These are phyloP conservation scores for Discoglossus pictus DNA, from an alignment of 2,797 vertebrate genomes.

Conservation along the genomic window DNA sequence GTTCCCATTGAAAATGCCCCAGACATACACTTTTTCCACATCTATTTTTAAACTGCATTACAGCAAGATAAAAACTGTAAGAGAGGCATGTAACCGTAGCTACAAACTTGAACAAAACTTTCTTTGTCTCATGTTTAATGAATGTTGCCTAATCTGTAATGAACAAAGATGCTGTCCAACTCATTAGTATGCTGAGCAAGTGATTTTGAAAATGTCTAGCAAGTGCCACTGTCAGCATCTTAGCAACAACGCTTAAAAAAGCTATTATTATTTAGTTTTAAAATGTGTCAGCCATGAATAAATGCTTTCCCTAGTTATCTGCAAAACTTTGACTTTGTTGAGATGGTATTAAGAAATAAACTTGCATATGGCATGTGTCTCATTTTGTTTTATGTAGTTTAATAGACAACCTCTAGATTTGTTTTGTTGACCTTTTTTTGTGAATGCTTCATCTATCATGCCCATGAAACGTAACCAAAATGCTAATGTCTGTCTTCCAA, in stretches of 20 bases:
- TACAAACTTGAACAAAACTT: constrained; percentile 20
- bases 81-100: too few relatives aligned
- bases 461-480: too few relatives aligned
- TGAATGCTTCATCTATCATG: too few relatives aligned
- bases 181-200: constrained; percentile 32
- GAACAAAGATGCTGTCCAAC: constrained; percentile 21
- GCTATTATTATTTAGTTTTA: constrained; percentile 8
- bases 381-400: neutral
- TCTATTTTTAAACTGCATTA: too few relatives aligned
- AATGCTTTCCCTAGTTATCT: neutral
- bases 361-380: neutral
- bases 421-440: too few relatives aligned
- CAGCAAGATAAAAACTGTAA: too few relatives aligned
- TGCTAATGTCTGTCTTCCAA: too few relatives aligned
- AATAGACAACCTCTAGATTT: too few relatives aligned
- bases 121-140: constrained; percentile 21
- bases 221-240: constrained; percentile 29
- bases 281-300: neutral
- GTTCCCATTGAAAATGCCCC: too few relatives aligned
- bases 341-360: too few relatives aligned
- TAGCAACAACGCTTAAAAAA: constrained; percentile 8
- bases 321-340: too few relatives aligned
- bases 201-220: neutral
- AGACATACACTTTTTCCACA: too few relatives aligned
- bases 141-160: constrained; percentile 32